Base-by-base conservation (phyloP, 1,140 invertebrate species). In the Neodiprion lecontei region DNA sequence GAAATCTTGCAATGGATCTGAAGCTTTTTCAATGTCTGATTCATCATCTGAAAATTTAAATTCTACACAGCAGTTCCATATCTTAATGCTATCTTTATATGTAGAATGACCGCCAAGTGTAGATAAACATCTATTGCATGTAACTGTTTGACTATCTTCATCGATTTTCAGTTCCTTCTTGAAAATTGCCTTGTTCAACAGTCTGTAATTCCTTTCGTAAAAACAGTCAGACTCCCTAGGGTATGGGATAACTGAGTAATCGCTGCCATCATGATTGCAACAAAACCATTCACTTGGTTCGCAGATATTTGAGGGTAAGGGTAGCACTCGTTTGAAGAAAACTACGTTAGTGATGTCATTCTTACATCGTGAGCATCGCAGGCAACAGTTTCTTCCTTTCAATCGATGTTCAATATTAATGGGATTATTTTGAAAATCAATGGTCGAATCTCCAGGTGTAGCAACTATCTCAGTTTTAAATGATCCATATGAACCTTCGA, bases 271-370 rank as follows among this genome's bases (percentile, higher is more conserved):
- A 65, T 88, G 84, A 17, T 76, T 83, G 74, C 86, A 87, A 69
- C 87, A 88, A 74, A 88, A 88, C 85, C 86, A 88, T 70, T 88
- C 86, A 17, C 73, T 72, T 17, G 84, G 81, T 75, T 88, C 85
- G 72, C 79, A 88, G 10, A 87, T 84, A 21, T 49, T 66, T 61
- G 82, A 80, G 23, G 87, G 87, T 23, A 87, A 48, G 67, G 87
- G 85, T 47, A 88, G 75, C 23, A 87, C 72, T 76, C 86, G 81
- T 61, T 79, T 70, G 69, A 88, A 81, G 68, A 70, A 74, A 61
- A 84, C 70, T 0, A 73, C 50, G n/a, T 84, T 83, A 9, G 84
- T 82, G 49, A 88, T 75, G 49, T 75, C 68, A 73, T 79, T 84
- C 72, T 86, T 80, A 68, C 87, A 88, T 67, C 78, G 78, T 47